Percentiles rank a stretch among this genome's conserved stretches.
Conservation (phyloP, 2,888 invertebrate genomes). For the Branchipolynoe longqiensis region DNA sequence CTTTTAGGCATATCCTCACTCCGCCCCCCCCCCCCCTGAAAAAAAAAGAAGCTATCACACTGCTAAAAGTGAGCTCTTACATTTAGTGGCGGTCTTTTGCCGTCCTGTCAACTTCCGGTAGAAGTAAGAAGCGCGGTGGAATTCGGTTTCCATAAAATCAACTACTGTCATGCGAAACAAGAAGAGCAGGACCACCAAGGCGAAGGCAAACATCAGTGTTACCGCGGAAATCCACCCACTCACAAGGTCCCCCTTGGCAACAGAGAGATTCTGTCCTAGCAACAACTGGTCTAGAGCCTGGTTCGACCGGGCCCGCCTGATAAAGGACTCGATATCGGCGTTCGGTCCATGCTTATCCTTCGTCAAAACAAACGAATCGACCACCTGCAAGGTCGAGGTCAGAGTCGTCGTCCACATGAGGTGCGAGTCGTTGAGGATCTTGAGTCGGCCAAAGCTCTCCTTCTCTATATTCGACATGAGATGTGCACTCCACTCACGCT, state of each 20-base stretch:
- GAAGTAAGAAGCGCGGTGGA: not conserved
- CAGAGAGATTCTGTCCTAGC: conserved; percentile 36
- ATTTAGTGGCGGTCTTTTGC: no score
- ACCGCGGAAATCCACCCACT: conserved; percentile 9
- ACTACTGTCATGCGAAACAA: conserved; percentile 34
- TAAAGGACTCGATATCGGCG: conserved; percentile 22
- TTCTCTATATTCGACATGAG: conserved; percentile 31
- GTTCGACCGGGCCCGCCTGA: conserved; percentile 22
- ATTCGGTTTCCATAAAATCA: conserved; percentile 6
- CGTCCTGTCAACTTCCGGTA: conserved; percentile 5
- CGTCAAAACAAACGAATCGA: conserved; percentile 4
- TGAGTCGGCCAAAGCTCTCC: conserved; percentile 47
- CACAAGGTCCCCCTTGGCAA: conserved; percentile 27
- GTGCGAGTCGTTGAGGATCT: conserved; percentile 9
- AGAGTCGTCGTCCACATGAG: not conserved
- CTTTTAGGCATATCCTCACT: no score
- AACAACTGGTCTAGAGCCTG: conserved; percentile 27
- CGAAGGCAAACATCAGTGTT: conserved; percentile 24
- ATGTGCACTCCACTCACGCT: conserved; percentile 46
- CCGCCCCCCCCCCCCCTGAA: no score
- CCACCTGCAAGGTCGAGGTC: not conserved
- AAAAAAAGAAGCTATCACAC: no score
- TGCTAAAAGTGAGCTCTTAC: no score
- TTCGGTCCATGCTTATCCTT: conserved; percentile 22
- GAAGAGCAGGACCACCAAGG: conserved; percentile 7